Base-by-base conservation (phyloP, 2,888 invertebrate genomes). In the Cerastis rubricosa region DNA sequence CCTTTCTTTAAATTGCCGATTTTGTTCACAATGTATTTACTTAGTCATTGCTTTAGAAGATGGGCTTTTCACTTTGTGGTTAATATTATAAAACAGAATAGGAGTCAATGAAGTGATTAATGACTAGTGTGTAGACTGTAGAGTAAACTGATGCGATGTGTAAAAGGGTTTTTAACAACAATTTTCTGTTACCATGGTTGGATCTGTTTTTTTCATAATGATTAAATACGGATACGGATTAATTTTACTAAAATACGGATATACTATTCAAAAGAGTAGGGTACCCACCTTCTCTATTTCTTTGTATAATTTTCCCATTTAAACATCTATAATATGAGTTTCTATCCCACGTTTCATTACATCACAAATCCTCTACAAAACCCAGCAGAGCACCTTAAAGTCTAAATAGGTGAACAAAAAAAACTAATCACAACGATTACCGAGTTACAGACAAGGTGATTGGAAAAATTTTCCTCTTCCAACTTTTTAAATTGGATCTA, bases 401-500 rank as follows among this genome's bases (percentile, higher is more conserved):
- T 83, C 74, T 51, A 84, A 82, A 85, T 84, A 84, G 91, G 70
- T 84, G 82, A 84, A 83, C 84, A 87, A 93, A 94, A 94, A 92
- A 93, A 92, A 89, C 92, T 93, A 94, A 95, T 94, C 93, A 92
- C 93, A 91, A 84, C 93, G 93, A 94, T 96, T 95, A 95, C 95
- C 87, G 89, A 87, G 90, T 90, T 85, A 79, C 88, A 89, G 85
- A 89, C 90, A 91, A 90, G 92, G 95, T 95, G 96, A 96, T 96
- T 96, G 96, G 96, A 94, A 95, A 95, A 95, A 94, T 94, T 95
- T 94, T 93, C 92, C 94, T 93, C 90, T 90, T 92, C 90, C 88
- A 95, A 96, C 94, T 95, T 96, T 95, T 95, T 95, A 96, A 96
- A 96, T 96, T 96, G 96, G 96, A 96, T 96, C 92, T 90, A 93